Evolutionary conservation across 2,113 vertebrate genomes (phyloP).

Genomic region (Bos javanicus): DNA sequence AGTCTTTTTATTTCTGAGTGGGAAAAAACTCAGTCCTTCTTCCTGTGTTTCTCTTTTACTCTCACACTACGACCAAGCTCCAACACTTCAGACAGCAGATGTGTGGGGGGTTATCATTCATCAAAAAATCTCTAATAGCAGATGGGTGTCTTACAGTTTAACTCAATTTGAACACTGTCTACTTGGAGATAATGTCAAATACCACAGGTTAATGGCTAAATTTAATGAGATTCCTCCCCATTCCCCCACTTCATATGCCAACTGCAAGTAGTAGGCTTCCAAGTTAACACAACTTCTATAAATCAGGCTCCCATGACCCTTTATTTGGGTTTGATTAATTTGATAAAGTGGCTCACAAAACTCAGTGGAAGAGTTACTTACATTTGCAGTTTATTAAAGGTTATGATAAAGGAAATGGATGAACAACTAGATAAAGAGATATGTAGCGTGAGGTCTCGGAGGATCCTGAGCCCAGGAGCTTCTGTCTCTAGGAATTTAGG

Average conservation of each 20-base stretch:
- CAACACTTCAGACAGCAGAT: background rate
- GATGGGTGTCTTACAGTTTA: background rate
- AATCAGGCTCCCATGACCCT: background rate
- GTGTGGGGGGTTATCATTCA: background rate
- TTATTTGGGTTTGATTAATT: background rate
- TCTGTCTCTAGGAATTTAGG: background rate
- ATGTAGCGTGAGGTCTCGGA: background rate
- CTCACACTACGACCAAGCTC: background rate
- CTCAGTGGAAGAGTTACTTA: background rate
- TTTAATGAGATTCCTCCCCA: background rate
- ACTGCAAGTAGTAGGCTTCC: background rate
- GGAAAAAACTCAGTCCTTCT: background rate
- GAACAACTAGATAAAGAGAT: background rate
- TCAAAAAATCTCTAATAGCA: background rate
- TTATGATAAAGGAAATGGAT: background rate
- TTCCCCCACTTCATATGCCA: background rate
- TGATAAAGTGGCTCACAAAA: background rate
- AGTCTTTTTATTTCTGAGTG: background rate
- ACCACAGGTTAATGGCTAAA: background rate
- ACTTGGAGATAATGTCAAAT: background rate
- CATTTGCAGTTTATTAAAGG: background rate
- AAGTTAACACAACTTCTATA: background rate
- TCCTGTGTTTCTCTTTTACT: background rate
- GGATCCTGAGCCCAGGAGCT: background rate
- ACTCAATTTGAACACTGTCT: background rate